Conservation (phyloP, 2,888 invertebrate genomes). For the Xanthia icteritia region DNA sequence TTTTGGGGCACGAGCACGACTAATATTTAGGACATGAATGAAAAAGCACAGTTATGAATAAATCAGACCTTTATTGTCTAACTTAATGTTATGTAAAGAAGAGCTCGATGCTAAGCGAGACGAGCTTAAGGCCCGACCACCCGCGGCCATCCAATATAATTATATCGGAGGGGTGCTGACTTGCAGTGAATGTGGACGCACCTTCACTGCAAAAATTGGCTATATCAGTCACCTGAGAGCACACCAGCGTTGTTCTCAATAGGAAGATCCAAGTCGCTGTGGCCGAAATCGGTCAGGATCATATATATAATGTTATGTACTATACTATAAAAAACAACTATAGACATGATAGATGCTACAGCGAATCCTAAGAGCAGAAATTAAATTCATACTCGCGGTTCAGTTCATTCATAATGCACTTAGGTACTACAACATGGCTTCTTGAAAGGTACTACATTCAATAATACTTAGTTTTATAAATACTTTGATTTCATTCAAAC, state of each 20-base stretch:
- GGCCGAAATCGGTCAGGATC: too few species aligned
- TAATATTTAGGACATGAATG: background rate
- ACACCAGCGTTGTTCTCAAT: too few species aligned
- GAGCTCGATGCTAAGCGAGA: too few species aligned
- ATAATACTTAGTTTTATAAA: background rate
- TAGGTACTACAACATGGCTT: background rate
- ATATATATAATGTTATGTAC: background rate
- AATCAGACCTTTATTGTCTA: background rate
- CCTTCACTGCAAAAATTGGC: too few species aligned
- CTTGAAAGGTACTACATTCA: background rate
- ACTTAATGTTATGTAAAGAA: background rate
- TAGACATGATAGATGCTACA: background rate
- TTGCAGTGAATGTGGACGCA: too few species aligned
- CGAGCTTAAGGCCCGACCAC: too few species aligned
- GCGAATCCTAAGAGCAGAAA: background rate
- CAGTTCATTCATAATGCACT: background rate
- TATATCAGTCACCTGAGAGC: too few species aligned
- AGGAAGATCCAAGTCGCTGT: too few species aligned
- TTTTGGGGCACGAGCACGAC: constrained; percentile 5
- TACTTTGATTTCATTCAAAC: background rate
- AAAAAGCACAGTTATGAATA: background rate
- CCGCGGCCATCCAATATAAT: too few species aligned
- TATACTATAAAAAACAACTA: background rate
- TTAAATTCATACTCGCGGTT: background rate
- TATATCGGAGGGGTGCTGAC: too few species aligned